Conservation (phyloP, 2,113 vertebrate species). For the Phoxinus phoxinus region DNA sequence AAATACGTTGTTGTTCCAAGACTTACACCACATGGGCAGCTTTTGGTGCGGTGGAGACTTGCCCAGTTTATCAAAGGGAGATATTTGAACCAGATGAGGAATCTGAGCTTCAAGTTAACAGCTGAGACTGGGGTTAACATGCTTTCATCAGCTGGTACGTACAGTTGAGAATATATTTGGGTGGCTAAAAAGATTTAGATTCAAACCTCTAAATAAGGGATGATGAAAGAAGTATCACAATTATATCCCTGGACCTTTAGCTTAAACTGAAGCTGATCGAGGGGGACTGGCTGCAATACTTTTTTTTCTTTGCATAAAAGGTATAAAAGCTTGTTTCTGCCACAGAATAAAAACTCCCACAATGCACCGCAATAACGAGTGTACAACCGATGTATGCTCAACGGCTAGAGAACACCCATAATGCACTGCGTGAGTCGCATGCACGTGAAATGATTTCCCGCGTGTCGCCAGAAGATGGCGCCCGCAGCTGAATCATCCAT, state of each 20-base stretch:
- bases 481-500: too few relatives aligned
- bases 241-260: neutral
- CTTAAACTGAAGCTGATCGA: neutral
- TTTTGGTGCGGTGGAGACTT: constrained; percentile 64
- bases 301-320: neutral
- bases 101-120: neutral
- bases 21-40: constrained; percentile 55
- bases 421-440: too few relatives aligned
- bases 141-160: constrained; percentile 5
- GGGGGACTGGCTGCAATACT: neutral
- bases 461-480: too few relatives aligned
- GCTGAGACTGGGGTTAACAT: neutral
- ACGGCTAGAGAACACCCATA: too few relatives aligned
- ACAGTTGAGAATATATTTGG: neutral
- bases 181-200: neutral
- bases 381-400: too few relatives aligned
- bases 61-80: constrained; percentile 48
- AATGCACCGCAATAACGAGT: too few relatives aligned
- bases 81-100: constrained; percentile 64
- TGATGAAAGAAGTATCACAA: neutral
- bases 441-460: too few relatives aligned
- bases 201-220: neutral
- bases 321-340: too few relatives aligned
- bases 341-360: too few relatives aligned
- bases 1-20: constrained; percentile 68